Percentiles rank a stretch among this genome's conserved stretches.
phyloP scores from a whole-genome alignment of 1,140 invertebrate genomes.

The Cydia fagiglandana region DNA sequence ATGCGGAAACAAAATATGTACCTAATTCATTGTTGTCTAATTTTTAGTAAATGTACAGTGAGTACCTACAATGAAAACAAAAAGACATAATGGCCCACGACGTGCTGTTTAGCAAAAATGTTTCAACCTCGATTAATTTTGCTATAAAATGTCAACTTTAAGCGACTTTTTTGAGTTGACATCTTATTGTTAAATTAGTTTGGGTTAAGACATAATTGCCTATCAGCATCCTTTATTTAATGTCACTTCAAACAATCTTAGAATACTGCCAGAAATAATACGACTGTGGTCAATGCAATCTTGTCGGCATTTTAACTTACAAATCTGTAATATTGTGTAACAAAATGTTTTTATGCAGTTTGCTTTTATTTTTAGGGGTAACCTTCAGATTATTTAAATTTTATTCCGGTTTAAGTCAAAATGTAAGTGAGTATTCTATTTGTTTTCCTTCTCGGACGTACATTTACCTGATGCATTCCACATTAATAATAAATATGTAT shows the following conservation, averaged over 20 bases:
- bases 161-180: too few species aligned
- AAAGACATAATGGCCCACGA: too few species aligned
- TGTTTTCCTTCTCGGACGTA: neutral
- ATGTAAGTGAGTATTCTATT: neutral
- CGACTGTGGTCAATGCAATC: neutral
- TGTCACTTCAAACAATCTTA: slow-evolving; percentile 1
- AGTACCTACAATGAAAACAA: too few species aligned
- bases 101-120: too few species aligned
- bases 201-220: too few species aligned
- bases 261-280: neutral
- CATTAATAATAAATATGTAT: neutral
- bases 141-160: too few species aligned
- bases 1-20: too few species aligned
- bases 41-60: too few species aligned
- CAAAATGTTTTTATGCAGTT: neutral
- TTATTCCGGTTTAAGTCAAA: neutral
- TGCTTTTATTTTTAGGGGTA: neutral
- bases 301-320: neutral
- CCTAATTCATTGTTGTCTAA: too few species aligned
- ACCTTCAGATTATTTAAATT: neutral
- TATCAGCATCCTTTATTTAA: too few species aligned
- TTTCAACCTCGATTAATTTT: too few species aligned
- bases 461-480: neutral
- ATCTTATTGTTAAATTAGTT: too few species aligned
- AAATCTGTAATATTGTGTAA: neutral